These are phyloP conservation scores for Papilio helenus DNA, from an alignment of 1,140 invertebrate species.

Conservation along the genomic window DNA sequence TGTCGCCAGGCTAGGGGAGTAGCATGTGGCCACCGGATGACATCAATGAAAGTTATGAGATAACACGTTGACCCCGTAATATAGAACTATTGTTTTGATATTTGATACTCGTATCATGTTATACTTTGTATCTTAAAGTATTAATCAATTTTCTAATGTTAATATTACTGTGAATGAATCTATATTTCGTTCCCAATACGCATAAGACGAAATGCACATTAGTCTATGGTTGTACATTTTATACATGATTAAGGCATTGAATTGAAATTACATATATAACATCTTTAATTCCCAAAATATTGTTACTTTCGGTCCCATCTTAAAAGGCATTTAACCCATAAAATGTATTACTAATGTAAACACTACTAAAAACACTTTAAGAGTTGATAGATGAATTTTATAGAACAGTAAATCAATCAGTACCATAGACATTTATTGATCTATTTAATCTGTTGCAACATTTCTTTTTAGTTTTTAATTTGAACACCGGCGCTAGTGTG, in stretches of 20 bases:
- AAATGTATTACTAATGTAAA: neutral
- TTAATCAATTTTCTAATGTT: neutral
- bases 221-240: too few relatives aligned
- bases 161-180: too few relatives aligned
- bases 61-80: constrained; percentile 53
- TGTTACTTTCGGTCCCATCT: neutral
- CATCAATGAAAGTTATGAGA: constrained; percentile 53
- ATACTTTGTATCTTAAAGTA: neutral
- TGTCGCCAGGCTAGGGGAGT: constrained; percentile 42
- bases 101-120: constrained; percentile 1
- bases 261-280: neutral
- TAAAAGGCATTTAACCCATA: neutral
- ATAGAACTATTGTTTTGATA: constrained; percentile 30
- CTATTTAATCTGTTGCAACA: constrained; percentile 12
- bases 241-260: neutral
- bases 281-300: neutral
- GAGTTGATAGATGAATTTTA: constrained; percentile 1
- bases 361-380: constrained; percentile 6
- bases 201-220: too few relatives aligned
- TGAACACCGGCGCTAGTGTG: constrained; percentile 13
- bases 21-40: constrained; percentile 62
- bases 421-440: constrained; percentile 18
- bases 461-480: constrained; percentile 6
- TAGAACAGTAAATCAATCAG: constrained; percentile 12
- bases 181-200: neutral